phyloP scores from a whole-genome alignment of 2,797 vertebrate genomes.

The Holocentrus rufus region DNA sequence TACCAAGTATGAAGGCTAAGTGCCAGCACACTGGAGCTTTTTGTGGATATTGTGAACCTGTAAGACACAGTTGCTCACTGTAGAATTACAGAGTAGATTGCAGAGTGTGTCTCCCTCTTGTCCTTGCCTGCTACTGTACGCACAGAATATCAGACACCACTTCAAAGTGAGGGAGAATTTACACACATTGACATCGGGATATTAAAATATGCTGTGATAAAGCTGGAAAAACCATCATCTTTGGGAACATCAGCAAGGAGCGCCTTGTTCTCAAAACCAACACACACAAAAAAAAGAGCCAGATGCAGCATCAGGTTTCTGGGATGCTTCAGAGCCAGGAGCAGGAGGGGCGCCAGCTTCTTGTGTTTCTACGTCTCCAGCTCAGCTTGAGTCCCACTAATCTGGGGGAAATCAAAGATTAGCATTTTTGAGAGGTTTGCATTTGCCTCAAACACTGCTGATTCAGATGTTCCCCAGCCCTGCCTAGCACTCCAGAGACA shows the following conservation, averaged over 20 bases:
- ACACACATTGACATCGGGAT: neutral
- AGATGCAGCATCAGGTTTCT: conserved; percentile 63
- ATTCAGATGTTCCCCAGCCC: conserved; percentile 63
- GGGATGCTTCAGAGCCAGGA: conserved; percentile 65
- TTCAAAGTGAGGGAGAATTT: neutral
- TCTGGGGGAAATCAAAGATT: conserved; percentile 81
- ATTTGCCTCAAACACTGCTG: conserved; percentile 71
- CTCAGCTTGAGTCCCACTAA: conserved; percentile 76
- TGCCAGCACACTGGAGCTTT: conserved; percentile 32
- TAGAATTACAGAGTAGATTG: conserved; percentile 19
- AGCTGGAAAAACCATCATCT: conserved; percentile 32
- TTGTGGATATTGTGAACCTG: conserved; percentile 24
- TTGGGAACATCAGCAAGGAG: conserved; percentile 47
- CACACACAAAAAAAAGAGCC: conserved; percentile 47
- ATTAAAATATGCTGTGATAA: conserved; percentile 40
- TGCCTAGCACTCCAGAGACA: conserved; percentile 56
- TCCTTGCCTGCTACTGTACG: neutral
- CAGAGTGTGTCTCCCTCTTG: conserved; percentile 6
- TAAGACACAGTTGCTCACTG: conserved; percentile 21
- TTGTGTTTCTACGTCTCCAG: conserved; percentile 68
- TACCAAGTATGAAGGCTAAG: conserved; percentile 24
- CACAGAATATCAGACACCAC: neutral
- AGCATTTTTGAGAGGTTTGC: conserved; percentile 78
- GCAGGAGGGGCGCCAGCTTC: conserved; percentile 69
- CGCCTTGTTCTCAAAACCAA: conserved; percentile 54